These are phyloP conservation scores for Metalampra italica DNA, from an alignment of 2,888 invertebrate species.

Conservation along the genomic window DNA sequence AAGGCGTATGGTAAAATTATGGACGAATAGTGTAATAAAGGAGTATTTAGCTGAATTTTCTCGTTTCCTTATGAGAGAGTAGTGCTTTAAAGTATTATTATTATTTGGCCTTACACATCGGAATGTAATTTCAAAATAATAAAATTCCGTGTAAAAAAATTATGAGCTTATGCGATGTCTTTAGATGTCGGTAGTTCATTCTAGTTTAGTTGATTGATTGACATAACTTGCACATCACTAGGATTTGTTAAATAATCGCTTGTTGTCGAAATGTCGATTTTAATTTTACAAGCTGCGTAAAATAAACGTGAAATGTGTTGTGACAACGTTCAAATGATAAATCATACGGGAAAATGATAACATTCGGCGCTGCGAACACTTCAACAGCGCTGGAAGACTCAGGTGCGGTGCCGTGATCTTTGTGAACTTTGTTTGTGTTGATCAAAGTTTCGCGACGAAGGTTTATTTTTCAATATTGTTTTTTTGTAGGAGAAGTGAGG, in stretches of 20 bases:
- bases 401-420: slow-evolving; percentile 42
- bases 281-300: slow-evolving; percentile 35
- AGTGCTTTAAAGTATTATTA: too few relatives aligned
- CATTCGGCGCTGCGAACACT: slow-evolving; percentile 63
- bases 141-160: too few relatives aligned
- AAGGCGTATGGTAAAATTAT: too few relatives aligned
- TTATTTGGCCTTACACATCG: too few relatives aligned
- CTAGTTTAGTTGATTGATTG: background rate
- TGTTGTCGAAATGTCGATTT: slow-evolving; percentile 38
- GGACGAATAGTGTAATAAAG: too few relatives aligned
- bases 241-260: slow-evolving; percentile 58
- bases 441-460: slow-evolving; percentile 2
- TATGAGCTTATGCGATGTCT: too few relatives aligned
- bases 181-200: too few relatives aligned
- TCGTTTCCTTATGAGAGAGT: too few relatives aligned
- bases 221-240: slow-evolving; percentile 41
- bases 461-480: slow-evolving; percentile 3
- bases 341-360: slow-evolving; percentile 66
- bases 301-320: slow-evolving; percentile 43
- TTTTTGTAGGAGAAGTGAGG: slow-evolving; percentile 64
- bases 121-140: too few relatives aligned
- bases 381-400: slow-evolving; percentile 64
- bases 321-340: slow-evolving; percentile 60
- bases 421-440: slow-evolving; percentile 34
- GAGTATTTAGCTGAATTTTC: too few relatives aligned